Conservation (phyloP, 2,888 invertebrate species). For the Amphipoea oculea region DNA sequence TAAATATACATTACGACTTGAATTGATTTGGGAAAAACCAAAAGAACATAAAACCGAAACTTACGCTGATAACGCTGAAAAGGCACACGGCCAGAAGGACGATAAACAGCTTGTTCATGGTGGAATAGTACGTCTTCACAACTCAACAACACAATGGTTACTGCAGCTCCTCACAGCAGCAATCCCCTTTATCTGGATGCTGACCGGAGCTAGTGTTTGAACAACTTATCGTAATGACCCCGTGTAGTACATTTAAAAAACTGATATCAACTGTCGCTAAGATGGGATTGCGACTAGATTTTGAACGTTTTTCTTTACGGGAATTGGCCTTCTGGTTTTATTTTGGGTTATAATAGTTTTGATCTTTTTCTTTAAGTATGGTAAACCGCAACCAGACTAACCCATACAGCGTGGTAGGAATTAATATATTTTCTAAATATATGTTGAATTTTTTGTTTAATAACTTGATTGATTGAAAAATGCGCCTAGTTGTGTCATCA, state of each 20-base stretch:
- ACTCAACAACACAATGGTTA: conserved; percentile 64
- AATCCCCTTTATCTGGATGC: conserved; percentile 69
- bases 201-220: conserved; percentile 40
- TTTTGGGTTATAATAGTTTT: no score
- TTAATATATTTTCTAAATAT: no score
- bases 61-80: conserved; percentile 80
- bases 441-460: no score
- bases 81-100: conserved; percentile 83
- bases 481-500: no score
- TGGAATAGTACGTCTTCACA: conserved; percentile 69
- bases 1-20: not conserved
- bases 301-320: no score
- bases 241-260: not conserved
- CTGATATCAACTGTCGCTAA: no score
- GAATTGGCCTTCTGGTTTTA: no score
- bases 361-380: no score
- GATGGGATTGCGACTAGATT: no score
- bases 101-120: conserved; percentile 81
- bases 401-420: no score
- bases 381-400: no score
- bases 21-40: not conserved
- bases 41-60: conserved; percentile 57
- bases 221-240: conserved; percentile 45
- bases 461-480: not conserved
- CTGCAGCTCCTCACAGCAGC: conserved; percentile 63